Conservation (phyloP, 2,888 invertebrate species). For the Xanthia icteritia region DNA sequence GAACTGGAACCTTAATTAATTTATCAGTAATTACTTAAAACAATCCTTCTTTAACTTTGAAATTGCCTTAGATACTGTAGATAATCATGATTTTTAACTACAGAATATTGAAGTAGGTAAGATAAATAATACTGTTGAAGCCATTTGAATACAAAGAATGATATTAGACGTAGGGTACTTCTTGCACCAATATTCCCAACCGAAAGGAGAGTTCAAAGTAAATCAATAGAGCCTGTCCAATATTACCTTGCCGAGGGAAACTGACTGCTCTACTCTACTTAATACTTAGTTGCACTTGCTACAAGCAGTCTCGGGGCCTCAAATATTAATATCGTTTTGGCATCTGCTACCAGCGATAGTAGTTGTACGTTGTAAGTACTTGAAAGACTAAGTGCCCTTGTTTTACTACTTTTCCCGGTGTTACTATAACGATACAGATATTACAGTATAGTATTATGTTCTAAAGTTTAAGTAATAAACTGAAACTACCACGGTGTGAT, state of each 20-base stretch:
- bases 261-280: conserved; percentile 41
- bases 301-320: conserved; percentile 37
- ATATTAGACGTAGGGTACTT: background rate
- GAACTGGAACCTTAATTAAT: background rate
- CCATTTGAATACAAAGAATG: background rate
- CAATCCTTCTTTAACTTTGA: background rate
- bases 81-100: background rate
- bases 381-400: conserved; percentile 35
- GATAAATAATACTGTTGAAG: background rate
- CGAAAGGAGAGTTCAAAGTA: conserved; percentile 16
- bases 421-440: background rate
- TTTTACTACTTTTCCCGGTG: conserved; percentile 29
- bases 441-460: conserved; percentile 22
- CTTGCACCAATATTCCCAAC: background rate
- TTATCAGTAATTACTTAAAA: background rate
- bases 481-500: conserved; percentile 2
- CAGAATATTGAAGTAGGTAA: background rate
- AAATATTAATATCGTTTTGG: conserved; percentile 57
- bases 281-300: conserved; percentile 47
- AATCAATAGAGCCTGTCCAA: conserved; percentile 24
- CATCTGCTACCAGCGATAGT: conserved; percentile 51
- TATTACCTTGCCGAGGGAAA: conserved; percentile 23
- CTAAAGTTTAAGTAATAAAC: conserved; percentile 21
- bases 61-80: background rate
- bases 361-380: conserved; percentile 38